Conservation (phyloP, 2,113 vertebrate species). For the Istiophorus platypterus region DNA sequence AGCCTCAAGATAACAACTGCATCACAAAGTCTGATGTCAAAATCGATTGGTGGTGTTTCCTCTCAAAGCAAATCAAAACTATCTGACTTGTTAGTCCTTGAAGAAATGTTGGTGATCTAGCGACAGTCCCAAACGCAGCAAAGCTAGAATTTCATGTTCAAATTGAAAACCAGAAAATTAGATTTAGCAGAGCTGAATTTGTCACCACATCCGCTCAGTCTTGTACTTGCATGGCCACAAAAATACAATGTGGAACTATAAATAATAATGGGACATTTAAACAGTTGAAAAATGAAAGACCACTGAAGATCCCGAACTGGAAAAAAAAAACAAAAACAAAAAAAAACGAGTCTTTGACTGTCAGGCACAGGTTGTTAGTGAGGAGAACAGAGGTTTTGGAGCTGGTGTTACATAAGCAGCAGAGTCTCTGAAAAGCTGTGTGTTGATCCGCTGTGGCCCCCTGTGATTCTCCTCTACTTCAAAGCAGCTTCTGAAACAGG, state of each 20-base stretch:
- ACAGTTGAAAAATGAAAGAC: neutral
- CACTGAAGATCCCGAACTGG: slow-evolving; percentile 7
- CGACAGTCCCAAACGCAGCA: neutral
- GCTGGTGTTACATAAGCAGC: slow-evolving; percentile 70
- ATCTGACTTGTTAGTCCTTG: neutral
- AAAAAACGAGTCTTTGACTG: slow-evolving; percentile 26
- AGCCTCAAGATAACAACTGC: neutral
- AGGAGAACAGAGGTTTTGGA: slow-evolving; percentile 58
- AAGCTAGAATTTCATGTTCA: neutral
- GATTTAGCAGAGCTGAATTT: neutral
- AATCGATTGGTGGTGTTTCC: slow-evolving; percentile 12
- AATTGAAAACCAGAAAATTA: slow-evolving; percentile 4
- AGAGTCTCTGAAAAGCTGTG: slow-evolving; percentile 63
- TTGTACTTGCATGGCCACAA: neutral
- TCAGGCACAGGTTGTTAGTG: slow-evolving; percentile 55
- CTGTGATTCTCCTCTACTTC: slow-evolving; percentile 63
- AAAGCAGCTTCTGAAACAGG: slow-evolving; percentile 66
- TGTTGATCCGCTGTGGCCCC: slow-evolving; percentile 62
- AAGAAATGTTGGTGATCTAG: neutral
- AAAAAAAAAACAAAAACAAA: slow-evolving; percentile 17
- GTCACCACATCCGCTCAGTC: neutral
- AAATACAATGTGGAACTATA: neutral
- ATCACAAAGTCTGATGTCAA: neutral
- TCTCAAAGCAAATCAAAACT: neutral
- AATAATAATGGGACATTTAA: slow-evolving; percentile 24